phyloP scores from a whole-genome alignment of 2,888 invertebrate species.

The Arctia plantaginis region DNA sequence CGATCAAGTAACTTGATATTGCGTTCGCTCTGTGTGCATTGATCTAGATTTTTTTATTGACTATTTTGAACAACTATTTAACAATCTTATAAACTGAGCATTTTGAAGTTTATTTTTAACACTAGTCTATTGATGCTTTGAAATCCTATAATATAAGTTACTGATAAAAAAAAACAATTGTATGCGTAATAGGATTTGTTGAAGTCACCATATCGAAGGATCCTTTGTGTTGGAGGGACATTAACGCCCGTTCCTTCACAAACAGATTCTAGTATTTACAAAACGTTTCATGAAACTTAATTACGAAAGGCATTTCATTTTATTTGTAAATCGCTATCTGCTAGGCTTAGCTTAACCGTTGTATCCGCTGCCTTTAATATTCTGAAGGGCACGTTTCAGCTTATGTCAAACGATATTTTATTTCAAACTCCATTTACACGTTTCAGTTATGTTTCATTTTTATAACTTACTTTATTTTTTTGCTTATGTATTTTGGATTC shows the following conservation, averaged over 20 bases:
- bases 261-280: not conserved
- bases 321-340: not conserved
- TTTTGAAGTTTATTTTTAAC: no score
- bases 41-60: no score
- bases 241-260: not conserved
- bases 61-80: not conserved
- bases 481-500: slow-evolving; percentile 21
- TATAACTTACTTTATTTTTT: slow-evolving; percentile 55
- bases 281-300: not conserved
- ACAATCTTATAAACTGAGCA: not conserved
- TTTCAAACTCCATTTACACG: slow-evolving; percentile 66
- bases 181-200: no score
- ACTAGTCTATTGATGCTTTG: no score
- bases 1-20: no score
- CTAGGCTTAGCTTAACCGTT: slow-evolving; percentile 16
- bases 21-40: no score
- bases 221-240: no score
- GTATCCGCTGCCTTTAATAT: slow-evolving; percentile 27
- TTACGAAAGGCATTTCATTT: not conserved
- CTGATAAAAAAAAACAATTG: no score
- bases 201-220: no score
- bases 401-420: slow-evolving; percentile 62
- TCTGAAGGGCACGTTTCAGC: slow-evolving; percentile 58
- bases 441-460: slow-evolving; percentile 64
- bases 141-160: no score